Evolutionary conservation across 2,113 vertebrate genomes (phyloP), one percentile per base, ranked within the genome.

Genomic region (Typhlomys cinereus): DNA sequence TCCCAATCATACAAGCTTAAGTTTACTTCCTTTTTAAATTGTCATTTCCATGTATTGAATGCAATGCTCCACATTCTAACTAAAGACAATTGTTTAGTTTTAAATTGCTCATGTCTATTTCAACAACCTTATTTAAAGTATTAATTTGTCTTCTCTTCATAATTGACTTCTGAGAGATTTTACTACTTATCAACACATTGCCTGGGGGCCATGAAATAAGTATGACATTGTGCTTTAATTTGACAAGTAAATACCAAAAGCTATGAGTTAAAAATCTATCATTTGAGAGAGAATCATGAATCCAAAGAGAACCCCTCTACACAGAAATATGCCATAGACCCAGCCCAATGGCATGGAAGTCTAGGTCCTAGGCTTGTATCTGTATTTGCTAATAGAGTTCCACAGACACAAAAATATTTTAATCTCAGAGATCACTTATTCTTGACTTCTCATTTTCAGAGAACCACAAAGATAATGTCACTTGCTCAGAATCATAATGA

Each of bases 341-440:
- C 54, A 83, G 2, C 46, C 54, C 85, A 57, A 29, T 7, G 27
- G 67, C 52, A 79, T 84, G 0, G 57, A 54, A 0, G 48, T 83
- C 70, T 90, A 27, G 61, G 74, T 50, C 39, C 39, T 78, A 70
- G 34, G 27, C 76, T 62, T 90, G 25, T 41, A 74, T 36, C 57
- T 92, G 2, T 94, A 94, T 96, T 93, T 57, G 66, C 57, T 66
- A n/a, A 13, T 69, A 85, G 61, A 29, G 67, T 31, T 82, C 84
- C 27, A 54, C 62, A 84, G 4, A 87, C 69, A 85, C 85, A 94
- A 84, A 94, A 86, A 89, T 64, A 41, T 46, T n/a, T 78, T 69
- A 67, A 67, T 36, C 46, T 75, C 39, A 74, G 79, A 62, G 50
- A 36, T 52, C 23, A 48, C 23, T 66, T 69, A 18, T 54, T 75